Percentiles rank a stretch among this genome's conserved stretches.
phyloP scores from a whole-genome alignment of 2,797 vertebrate species.

The Dallia pectoralis region DNA sequence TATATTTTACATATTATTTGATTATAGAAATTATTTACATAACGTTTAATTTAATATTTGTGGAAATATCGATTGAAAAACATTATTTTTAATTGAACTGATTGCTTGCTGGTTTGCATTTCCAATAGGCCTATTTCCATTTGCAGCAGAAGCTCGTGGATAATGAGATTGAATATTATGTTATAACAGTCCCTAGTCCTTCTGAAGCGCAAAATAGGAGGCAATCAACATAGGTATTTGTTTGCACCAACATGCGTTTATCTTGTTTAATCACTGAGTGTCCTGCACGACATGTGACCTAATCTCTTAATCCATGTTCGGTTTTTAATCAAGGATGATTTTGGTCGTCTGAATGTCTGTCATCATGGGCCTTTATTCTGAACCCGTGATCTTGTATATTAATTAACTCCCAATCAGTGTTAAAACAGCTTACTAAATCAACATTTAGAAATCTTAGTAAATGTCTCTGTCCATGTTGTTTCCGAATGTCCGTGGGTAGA shows the following conservation, averaged over 20 bases:
- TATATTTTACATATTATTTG: no score
- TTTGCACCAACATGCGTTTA: neutral
- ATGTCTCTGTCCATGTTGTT: neutral
- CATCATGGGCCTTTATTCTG: slow-evolving; percentile 3
- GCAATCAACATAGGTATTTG: slow-evolving; percentile 14
- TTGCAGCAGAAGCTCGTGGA: slow-evolving; percentile 16
- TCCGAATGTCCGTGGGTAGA: neutral
- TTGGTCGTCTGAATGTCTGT: slow-evolving; percentile 21
- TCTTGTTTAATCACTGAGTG: slow-evolving; percentile 43
- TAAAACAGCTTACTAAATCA: neutral
- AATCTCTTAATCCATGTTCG: slow-evolving; percentile 30
- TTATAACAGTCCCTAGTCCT: slow-evolving; percentile 25
- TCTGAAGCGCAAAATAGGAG: slow-evolving; percentile 20
- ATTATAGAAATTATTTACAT: no score
- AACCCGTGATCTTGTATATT: neutral
- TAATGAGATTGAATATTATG: slow-evolving; percentile 42
- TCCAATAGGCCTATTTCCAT: no score
- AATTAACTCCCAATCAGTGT: neutral
- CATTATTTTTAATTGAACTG: no score
- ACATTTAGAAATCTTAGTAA: neutral
- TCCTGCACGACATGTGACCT: slow-evolving; percentile 21
- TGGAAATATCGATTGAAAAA: no score
- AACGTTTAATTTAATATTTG: no score
- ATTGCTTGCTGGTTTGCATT: no score
- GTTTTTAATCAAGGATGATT: slow-evolving; percentile 27